Conservation (phyloP, 2,888 invertebrate species). For the Nephrotoma flavescens region DNA sequence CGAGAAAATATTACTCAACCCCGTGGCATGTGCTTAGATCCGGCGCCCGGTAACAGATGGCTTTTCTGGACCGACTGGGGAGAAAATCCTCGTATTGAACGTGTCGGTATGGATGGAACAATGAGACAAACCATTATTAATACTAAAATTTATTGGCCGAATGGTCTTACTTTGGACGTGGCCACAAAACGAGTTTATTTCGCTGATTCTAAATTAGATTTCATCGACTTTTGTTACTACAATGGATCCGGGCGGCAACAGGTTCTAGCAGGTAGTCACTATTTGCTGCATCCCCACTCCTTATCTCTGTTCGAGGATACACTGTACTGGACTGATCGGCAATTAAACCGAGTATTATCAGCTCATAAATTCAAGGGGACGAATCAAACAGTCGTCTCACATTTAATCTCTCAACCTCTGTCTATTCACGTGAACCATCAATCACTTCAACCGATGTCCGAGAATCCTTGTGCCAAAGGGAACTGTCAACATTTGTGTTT, state of each 20-base stretch:
- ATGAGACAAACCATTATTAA: constrained; percentile 71
- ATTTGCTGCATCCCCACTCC: constrained; percentile 89
- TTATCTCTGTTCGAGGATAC: constrained; percentile 91
- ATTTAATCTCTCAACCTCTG: constrained; percentile 85
- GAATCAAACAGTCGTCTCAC: constrained; percentile 87
- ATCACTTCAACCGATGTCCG: constrained; percentile 69
- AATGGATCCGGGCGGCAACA: constrained; percentile 84
- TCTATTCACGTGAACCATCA: constrained; percentile 94
- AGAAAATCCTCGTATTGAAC: constrained; percentile 87
- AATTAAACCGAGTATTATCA: constrained; percentile 75
- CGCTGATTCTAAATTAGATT: constrained; percentile 93
- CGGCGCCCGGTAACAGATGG: constrained; percentile 70
- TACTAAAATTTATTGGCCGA: constrained; percentile 97
- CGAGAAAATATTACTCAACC: constrained; percentile 93
- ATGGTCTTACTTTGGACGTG: constrained; percentile 90
- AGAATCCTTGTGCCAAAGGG: constrained; percentile 59
- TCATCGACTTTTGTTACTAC: constrained; percentile 95
- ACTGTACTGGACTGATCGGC: constrained; percentile 92
- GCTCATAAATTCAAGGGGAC: constrained; percentile 85
- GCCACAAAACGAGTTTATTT: constrained; percentile 90
- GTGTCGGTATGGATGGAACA: constrained; percentile 92
- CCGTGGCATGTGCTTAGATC: constrained; percentile 91
- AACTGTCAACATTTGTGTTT: constrained; percentile 85
- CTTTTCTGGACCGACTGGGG: constrained; percentile 99
- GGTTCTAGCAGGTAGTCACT: constrained; percentile 77